These are phyloP conservation scores for Tigriopus californicus DNA, from an alignment of 2,888 invertebrate genomes.

Conservation along the genomic window DNA sequence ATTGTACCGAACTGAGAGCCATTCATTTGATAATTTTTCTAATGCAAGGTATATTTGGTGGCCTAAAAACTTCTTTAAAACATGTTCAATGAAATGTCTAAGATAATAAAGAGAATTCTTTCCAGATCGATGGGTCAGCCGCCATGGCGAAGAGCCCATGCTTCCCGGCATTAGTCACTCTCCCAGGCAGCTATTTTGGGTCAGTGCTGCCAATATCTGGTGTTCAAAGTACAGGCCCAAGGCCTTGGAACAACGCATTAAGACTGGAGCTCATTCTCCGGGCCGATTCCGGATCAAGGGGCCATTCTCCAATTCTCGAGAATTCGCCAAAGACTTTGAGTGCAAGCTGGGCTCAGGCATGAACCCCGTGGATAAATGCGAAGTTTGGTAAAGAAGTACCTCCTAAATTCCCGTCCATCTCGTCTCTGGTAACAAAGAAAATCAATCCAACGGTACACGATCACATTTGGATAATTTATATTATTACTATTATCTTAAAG, in stretches of 20 bases:
- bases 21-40: too few species aligned
- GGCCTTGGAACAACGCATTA: conserved; percentile 53
- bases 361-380: conserved; percentile 42
- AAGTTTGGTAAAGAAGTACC: conserved; percentile 36
- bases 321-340: conserved; percentile 41
- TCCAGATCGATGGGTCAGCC: conserved; percentile 18
- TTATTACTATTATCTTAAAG: too few species aligned
- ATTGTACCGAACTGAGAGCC: too few species aligned
- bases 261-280: conserved; percentile 43
- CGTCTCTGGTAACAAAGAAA: too few species aligned
- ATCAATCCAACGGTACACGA: too few species aligned
- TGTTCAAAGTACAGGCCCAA: conserved; percentile 53
- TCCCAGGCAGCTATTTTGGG: conserved; percentile 43
- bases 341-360: conserved; percentile 40
- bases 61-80: too few species aligned
- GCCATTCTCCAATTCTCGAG: conserved; percentile 40
- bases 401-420: too few species aligned
- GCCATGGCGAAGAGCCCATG: conserved; percentile 37
- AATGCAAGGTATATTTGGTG: too few species aligned
- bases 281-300: conserved; percentile 39
- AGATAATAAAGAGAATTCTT: too few species aligned
- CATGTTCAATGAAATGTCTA: too few species aligned
- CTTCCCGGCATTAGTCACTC: conserved; percentile 43
- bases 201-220: conserved; percentile 69
- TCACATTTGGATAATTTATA: too few species aligned